These are phyloP conservation scores for Teinopalpus imperialis DNA, from an alignment of 2,888 invertebrate species.

Conservation along the genomic window DNA sequence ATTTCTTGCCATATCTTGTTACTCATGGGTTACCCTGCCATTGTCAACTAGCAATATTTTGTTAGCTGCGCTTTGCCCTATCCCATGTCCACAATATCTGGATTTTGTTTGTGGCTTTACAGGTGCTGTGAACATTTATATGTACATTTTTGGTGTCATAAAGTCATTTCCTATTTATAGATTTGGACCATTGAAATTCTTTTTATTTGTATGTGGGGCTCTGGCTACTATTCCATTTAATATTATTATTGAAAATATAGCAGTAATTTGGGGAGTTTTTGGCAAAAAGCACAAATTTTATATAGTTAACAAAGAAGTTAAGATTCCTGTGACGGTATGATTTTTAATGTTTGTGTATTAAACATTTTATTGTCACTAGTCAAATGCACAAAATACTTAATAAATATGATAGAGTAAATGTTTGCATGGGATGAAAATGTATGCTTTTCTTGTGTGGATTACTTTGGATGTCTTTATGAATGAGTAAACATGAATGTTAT, in stretches of 20 bases:
- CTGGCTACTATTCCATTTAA: constrained; percentile 96
- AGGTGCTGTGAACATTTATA: constrained; percentile 96
- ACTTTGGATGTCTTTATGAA: constrained; percentile 9
- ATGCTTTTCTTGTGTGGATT: constrained; percentile 5
- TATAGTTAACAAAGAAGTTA: constrained; percentile 95
- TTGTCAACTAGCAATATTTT: constrained; percentile 94
- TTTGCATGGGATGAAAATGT: constrained; percentile 37
- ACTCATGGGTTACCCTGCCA: constrained; percentile 98
- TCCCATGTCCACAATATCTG: constrained; percentile 90
- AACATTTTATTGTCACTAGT: constrained; percentile 41
- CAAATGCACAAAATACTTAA: constrained; percentile 69
- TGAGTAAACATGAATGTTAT: constrained; percentile 21
- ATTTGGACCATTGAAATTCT: constrained; percentile 90
- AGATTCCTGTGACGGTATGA: constrained; percentile 85
- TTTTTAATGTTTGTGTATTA: constrained; percentile 42
- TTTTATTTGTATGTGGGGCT: constrained; percentile 91
- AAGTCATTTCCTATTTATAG: constrained; percentile 96
- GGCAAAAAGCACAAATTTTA: constrained; percentile 98
- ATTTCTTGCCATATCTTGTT: constrained; percentile 93
- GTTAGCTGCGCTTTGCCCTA: constrained; percentile 92
- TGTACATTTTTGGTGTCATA: constrained; percentile 98
- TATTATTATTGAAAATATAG: constrained; percentile 96
- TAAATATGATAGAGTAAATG: constrained; percentile 36
- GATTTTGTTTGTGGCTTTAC: constrained; percentile 95
- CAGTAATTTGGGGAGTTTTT: constrained; percentile 96